A percentile compares a stretch with the other conserved stretches of the same genome.
Evolutionary conservation across 2,113 vertebrate genomes (phyloP).

Genomic region (Hemicordylus capensis): DNA sequence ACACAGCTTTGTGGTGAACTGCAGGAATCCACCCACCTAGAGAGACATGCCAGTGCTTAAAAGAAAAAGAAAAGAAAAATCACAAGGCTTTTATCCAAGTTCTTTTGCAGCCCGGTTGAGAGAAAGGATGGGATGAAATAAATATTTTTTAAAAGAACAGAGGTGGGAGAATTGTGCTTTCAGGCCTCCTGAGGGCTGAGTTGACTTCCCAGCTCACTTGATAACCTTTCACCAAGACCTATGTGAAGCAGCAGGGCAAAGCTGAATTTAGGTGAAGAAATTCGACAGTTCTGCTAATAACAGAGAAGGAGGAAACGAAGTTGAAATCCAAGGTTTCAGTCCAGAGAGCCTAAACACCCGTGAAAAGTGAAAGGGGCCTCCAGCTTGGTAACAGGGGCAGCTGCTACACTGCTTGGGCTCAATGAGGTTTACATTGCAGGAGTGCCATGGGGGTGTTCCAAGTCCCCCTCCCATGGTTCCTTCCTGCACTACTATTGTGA

Average conservation of each 20-base stretch:
- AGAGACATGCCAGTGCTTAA: background rate
- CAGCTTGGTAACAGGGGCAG: too few species aligned
- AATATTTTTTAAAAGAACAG: background rate
- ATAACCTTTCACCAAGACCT: background rate
- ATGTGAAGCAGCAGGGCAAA: background rate
- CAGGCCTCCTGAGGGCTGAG: background rate
- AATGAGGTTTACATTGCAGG: too few species aligned
- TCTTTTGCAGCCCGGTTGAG: background rate
- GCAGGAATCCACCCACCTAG: too few species aligned
- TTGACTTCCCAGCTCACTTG: background rate
- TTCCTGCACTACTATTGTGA: background rate
- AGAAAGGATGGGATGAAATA: background rate
- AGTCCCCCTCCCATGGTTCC: background rate
- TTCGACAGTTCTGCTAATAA: background rate
- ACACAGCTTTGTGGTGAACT: background rate
- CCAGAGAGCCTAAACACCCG: too few species aligned
- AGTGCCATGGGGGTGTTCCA: background rate
- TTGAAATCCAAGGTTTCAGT: too few species aligned
- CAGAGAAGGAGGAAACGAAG: background rate
- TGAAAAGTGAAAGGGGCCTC: too few species aligned
- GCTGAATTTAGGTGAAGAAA: background rate
- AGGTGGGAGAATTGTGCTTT: too few species aligned
- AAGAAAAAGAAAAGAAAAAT: background rate
- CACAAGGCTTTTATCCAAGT: background rate
- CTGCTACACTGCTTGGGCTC: background rate